These are phyloP conservation scores for Hirundo rustica DNA, from an alignment of 2,797 vertebrate species.

Conservation along the genomic window DNA sequence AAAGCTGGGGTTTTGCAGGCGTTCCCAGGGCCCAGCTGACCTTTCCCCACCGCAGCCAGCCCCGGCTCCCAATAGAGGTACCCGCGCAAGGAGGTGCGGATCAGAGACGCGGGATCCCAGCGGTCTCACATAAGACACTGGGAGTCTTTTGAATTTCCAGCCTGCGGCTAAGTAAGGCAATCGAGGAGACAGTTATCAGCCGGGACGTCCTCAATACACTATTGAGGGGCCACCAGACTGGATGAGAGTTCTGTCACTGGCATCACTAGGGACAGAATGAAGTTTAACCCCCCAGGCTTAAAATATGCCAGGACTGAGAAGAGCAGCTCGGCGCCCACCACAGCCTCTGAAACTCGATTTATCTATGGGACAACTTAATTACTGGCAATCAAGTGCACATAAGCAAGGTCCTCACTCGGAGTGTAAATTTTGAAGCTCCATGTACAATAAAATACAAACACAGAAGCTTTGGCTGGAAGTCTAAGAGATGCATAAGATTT, in stretches of 20 bases:
- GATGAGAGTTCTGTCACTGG: background rate
- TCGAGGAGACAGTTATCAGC: background rate
- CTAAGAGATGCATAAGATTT: background rate
- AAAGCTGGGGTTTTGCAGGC: background rate
- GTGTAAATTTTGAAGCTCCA: background rate
- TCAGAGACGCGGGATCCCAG: background rate
- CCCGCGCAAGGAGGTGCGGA: background rate
- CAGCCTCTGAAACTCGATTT: background rate
- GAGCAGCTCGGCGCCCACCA: background rate
- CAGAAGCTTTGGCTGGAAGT: background rate
- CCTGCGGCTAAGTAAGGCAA: background rate
- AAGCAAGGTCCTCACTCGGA: background rate
- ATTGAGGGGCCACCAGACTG: background rate
- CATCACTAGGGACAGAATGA: background rate
- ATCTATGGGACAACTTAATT: background rate
- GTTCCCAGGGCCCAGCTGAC: constrained; percentile 64
- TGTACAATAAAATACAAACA: background rate
- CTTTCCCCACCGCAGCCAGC: background rate
- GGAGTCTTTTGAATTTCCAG: background rate
- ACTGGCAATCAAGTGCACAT: background rate
- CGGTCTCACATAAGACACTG: background rate
- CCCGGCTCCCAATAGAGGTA: background rate
- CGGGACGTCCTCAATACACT: background rate
- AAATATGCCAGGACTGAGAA: background rate
- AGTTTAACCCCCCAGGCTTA: background rate